phyloP scores from a whole-genome alignment of 1,140 invertebrate species.

The Heliconius hermathena region DNA sequence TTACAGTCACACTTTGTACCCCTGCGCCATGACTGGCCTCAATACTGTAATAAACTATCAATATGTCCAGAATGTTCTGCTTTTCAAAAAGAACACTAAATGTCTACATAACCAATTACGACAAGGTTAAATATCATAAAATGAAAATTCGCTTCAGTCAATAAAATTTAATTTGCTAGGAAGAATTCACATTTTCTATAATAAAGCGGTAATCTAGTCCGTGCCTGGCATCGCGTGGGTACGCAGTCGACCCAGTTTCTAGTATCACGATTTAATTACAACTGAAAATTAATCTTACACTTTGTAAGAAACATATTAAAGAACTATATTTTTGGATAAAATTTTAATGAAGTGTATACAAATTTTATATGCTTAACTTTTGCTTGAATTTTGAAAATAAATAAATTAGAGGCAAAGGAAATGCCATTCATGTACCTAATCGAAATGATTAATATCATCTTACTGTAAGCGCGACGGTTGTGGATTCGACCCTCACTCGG shows the following conservation, averaged over 20 bases:
- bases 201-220: slow-evolving; percentile 30
- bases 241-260: slow-evolving; percentile 27
- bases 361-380: background rate
- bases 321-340: background rate
- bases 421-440: no score
- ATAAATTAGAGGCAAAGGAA: no score
- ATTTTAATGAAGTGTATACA: background rate
- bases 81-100: slow-evolving; percentile 3
- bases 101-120: background rate
- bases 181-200: slow-evolving; percentile 29
- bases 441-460: no score
- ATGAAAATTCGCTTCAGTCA: slow-evolving; percentile 1
- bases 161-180: slow-evolving; percentile 29
- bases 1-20: no score
- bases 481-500: no score
- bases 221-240: slow-evolving; percentile 26
- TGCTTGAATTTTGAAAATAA: no score
- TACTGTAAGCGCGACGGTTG: no score
- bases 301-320: slow-evolving; percentile 19
- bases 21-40: no score
- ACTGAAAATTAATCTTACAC: slow-evolving; percentile 27
- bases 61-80: background rate
- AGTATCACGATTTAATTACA: slow-evolving; percentile 34
- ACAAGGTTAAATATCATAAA: slow-evolving; percentile 10
- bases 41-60: no score